Evolutionary conservation across 2,888 invertebrate species (phyloP).

Genomic region (Apocheima hispidaria): DNA sequence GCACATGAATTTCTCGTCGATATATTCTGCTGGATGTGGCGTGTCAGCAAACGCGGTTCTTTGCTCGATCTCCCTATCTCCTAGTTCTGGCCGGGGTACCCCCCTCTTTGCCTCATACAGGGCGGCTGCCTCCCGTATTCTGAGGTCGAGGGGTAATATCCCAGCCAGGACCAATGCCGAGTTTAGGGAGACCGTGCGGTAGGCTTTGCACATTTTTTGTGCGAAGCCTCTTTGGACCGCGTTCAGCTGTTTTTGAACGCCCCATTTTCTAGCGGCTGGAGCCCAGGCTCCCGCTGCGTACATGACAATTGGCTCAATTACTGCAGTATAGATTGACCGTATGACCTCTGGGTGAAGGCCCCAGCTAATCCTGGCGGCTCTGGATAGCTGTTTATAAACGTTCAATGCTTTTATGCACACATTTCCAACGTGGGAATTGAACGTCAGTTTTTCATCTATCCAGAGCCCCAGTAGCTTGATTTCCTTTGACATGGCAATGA

Average conservation of each 20-base stretch:
- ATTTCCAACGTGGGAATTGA: too few relatives aligned
- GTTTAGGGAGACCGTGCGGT: slow-evolving; percentile 13
- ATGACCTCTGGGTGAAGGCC: background rate
- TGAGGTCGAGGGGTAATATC: slow-evolving; percentile 41
- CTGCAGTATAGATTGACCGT: background rate
- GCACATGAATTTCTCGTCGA: slow-evolving; percentile 4
- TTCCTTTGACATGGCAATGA: background rate
- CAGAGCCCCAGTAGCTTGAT: background rate
- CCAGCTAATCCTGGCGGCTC: background rate
- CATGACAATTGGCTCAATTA: background rate
- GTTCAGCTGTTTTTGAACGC: background rate
- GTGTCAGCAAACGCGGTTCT: background rate
- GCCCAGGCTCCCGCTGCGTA: background rate
- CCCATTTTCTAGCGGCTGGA: background rate
- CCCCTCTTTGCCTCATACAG: slow-evolving; percentile 41
- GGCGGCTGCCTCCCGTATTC: slow-evolving; percentile 34
- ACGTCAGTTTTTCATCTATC: too few relatives aligned
- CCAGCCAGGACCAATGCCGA: slow-evolving; percentile 37
- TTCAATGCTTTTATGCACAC: background rate
- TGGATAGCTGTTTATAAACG: background rate
- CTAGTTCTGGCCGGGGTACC: slow-evolving; percentile 13
- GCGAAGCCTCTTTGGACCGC: background rate
- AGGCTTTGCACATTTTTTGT: background rate
- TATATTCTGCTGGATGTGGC: slow-evolving; percentile 29
- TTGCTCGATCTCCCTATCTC: slow-evolving; percentile 37